phyloP scores from a whole-genome alignment of 1,140 invertebrate genomes.

The Trichonephila clavipes region DNA sequence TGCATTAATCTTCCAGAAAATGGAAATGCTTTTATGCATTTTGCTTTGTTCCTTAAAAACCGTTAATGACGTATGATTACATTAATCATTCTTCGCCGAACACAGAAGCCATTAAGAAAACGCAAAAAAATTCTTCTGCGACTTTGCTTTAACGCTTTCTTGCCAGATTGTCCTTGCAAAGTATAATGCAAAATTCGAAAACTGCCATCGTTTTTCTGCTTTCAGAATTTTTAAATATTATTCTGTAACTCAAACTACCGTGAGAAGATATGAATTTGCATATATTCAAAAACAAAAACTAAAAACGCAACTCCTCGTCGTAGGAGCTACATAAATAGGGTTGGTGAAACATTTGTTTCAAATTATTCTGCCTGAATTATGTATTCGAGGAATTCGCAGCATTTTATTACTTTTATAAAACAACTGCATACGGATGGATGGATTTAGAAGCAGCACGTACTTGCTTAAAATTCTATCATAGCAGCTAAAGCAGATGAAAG shows the following conservation, averaged over 20 bases:
- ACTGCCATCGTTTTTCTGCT: neutral
- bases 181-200: neutral
- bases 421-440: neutral
- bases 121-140: neutral
- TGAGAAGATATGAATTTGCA: constrained; percentile 24
- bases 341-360: constrained; percentile 29
- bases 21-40: neutral
- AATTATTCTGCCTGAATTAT: constrained; percentile 32
- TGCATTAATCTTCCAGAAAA: no score
- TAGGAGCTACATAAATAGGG: neutral
- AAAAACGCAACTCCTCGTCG: neutral
- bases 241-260: neutral
- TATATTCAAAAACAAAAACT: neutral
- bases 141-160: neutral
- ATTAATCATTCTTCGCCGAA: neutral
- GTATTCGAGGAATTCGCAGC: neutral
- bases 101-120: neutral
- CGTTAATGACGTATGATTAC: neutral
- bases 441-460: neutral
- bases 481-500: constrained; percentile 5
- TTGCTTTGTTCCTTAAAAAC: neutral
- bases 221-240: constrained; percentile 3
- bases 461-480: constrained; percentile 46
- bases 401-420: constrained; percentile 29
- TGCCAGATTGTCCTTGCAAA: neutral